phyloP scores from a whole-genome alignment of 2,888 invertebrate genomes.

The Pherbina coryleti region DNA sequence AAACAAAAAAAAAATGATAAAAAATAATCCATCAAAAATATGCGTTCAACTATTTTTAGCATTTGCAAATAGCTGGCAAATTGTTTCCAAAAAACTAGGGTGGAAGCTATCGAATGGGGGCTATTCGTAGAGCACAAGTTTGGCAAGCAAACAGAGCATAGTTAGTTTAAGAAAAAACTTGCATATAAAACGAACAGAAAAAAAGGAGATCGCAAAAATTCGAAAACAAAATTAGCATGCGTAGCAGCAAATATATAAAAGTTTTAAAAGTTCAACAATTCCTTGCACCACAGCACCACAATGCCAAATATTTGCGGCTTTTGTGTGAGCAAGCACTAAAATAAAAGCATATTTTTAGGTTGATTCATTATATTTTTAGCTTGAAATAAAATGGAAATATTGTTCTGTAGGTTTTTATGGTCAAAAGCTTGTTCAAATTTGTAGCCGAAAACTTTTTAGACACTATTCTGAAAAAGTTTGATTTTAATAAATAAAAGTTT shows the following conservation, averaged over 20 bases:
- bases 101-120: no score
- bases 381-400: no score
- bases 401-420: no score
- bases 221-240: background rate
- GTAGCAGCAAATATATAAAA: background rate
- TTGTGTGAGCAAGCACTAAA: background rate
- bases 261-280: background rate
- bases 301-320: no score
- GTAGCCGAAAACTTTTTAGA: no score
- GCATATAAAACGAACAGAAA: background rate
- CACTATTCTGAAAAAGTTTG: no score
- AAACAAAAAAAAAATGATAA: background rate
- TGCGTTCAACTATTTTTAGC: conserved; percentile 24
- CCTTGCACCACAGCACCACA: no score
- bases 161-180: background rate
- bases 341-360: background rate
- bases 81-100: no score
- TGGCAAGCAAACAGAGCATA: background rate
- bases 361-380: background rate
- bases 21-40: conserved; percentile 7
- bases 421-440: no score
- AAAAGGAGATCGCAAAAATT: background rate
- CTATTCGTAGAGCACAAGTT: no score
- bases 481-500: no score
- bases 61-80: background rate